These are phyloP conservation scores for Anthonomus grandis DNA, from an alignment of 1,140 invertebrate genomes.

Conservation along the genomic window DNA sequence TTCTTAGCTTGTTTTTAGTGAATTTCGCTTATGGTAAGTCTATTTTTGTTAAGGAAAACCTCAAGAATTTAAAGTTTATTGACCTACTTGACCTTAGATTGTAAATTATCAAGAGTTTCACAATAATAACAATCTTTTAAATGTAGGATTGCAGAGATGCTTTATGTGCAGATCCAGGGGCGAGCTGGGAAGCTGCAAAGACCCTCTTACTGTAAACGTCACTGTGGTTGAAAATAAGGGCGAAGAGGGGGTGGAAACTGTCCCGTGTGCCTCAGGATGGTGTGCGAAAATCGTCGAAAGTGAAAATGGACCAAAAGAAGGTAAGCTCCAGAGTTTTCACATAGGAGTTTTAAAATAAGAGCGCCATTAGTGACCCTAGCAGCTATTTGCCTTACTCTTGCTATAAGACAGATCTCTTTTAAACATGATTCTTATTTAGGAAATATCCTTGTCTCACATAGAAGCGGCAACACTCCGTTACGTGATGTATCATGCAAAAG, in stretches of 20 bases:
- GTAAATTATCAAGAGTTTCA: neutral
- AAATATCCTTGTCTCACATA: too few relatives aligned
- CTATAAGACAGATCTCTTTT: too few relatives aligned
- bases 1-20: constrained; percentile 4
- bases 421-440: too few relatives aligned
- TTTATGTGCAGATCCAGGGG: constrained; percentile 82
- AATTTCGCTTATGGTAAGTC: constrained; percentile 10
- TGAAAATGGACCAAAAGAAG: constrained; percentile 64
- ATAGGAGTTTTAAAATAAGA: too few relatives aligned
- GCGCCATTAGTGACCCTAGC: too few relatives aligned
- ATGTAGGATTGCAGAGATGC: constrained; percentile 64
- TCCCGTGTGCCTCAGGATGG: constrained; percentile 89
- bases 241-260: constrained; percentile 67
- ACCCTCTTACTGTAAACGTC: constrained; percentile 77
- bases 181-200: constrained; percentile 82
- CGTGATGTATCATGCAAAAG: too few relatives aligned
- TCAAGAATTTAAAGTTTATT: constrained; percentile 7
- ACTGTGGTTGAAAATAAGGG: constrained; percentile 61
- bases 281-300: constrained; percentile 88
- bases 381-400: too few relatives aligned
- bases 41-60: neutral
- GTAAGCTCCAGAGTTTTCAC: too few relatives aligned
- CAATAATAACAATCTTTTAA: neutral
- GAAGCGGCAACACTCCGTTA: too few relatives aligned
- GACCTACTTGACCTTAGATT: neutral